A percentile compares a stretch with the other conserved stretches of the same genome.
phyloP scores from a whole-genome alignment of 2,888 invertebrate genomes.

The Gordius sp. region DNA sequence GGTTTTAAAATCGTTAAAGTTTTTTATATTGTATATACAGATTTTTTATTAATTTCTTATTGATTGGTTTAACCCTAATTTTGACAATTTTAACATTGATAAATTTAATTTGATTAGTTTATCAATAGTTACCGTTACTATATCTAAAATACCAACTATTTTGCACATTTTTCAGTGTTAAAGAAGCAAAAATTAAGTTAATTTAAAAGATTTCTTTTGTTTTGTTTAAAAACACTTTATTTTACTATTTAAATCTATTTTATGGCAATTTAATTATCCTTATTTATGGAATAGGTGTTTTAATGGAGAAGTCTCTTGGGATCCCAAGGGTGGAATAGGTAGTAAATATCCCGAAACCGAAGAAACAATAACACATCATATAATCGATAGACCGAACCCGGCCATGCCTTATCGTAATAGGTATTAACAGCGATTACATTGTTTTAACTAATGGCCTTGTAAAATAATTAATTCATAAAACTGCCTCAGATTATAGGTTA shows the following conservation, averaged over 20 bases:
- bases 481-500: no score
- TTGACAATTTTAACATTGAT: no score
- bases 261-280: not conserved
- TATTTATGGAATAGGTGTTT: conserved; percentile 33
- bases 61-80: no score
- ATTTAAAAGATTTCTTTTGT: not conserved
- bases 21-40: not conserved
- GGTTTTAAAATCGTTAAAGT: no score
- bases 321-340: conserved; percentile 52
- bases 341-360: conserved; percentile 62
- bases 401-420: conserved; percentile 16
- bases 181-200: no score
- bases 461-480: no score
- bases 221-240: not conserved
- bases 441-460: no score
- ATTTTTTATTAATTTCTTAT: no score
- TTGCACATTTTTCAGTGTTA: no score
- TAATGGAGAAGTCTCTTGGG: conserved; percentile 89
- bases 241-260: not conserved
- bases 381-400: conserved; percentile 54
- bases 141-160: no score
- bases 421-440: not conserved
- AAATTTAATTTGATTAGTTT: no score
- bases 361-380: conserved; percentile 77
- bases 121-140: no score